Percentiles rank a stretch among this genome's conserved stretches.
These are phyloP conservation scores for Microplitis demolitor DNA, from an alignment of 1,140 invertebrate genomes.

Conservation along the genomic window DNA sequence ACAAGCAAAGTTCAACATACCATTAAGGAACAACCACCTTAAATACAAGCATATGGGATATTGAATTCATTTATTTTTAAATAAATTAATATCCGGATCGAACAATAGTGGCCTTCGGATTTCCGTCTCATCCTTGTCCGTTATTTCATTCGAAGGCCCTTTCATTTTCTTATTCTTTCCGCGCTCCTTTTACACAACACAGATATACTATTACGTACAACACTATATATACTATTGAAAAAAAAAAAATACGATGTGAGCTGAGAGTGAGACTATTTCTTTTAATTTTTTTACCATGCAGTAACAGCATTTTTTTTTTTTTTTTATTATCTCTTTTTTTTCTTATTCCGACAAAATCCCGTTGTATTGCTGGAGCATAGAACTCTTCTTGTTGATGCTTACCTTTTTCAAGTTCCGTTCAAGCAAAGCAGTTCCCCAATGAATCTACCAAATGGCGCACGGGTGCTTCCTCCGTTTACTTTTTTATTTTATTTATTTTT, in stretches of 20 bases:
- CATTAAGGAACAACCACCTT: too few species aligned
- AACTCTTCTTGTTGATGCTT: conserved; percentile 14
- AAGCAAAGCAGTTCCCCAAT: conserved; percentile 16
- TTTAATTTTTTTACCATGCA: not conserved
- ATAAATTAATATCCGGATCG: not conserved
- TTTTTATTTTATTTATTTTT: conserved; percentile 16
- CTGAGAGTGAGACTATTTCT: conserved; percentile 20
- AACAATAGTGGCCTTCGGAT: conserved; percentile 16
- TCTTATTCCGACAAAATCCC: conserved; percentile 23
- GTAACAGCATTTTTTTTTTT: conserved; percentile 21
- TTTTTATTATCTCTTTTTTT: not conserved
- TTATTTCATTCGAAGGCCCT: conserved; percentile 12
- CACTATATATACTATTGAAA: too few species aligned
- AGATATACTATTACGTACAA: too few species aligned
- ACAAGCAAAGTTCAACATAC: too few species aligned
- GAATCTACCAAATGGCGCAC: conserved; percentile 2
- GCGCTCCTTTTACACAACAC: not conserved
- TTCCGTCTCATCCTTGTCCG: conserved; percentile 1
- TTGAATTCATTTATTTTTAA: not conserved
- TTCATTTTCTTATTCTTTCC: conserved; percentile 13
- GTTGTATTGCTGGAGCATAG: conserved; percentile 22
- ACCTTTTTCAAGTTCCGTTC: conserved; percentile 15
- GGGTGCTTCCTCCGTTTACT: conserved; percentile 16
- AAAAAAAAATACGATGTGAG: not conserved
- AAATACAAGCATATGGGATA: not conserved